Base-by-base conservation (phyloP, 2,888 invertebrate genomes). In the Synanthedon tipuliformis region DNA sequence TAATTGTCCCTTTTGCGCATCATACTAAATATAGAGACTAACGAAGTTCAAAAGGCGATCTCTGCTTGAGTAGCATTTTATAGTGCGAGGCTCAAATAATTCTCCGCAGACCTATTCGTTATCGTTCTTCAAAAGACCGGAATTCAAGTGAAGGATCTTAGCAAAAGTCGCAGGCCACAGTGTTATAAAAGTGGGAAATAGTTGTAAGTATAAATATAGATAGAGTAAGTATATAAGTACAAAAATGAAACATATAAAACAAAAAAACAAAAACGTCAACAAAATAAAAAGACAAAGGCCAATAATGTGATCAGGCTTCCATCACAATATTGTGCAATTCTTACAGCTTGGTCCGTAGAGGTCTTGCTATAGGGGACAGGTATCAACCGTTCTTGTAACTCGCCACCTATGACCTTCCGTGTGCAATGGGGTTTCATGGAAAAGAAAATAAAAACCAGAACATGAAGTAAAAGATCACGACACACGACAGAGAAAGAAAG, bases 311-410 rank as follows among this genome's bases (percentile, higher is more conserved):
- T 73, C 78, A 70, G 69, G 71, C 71, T 64, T 73, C 68, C 48
- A 23, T 8, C 41, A 50, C 18, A 54, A 61, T 73, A 66, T 69
- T 60, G 49, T 40, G 65, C 64, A 74, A 72, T 73, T 94, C 98
- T 98, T 98, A 98, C 98, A 96, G 97, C 97, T 95, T 98, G 98
- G 93, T 98, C 98, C 91, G 97, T 98, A 90, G 97, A 96, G 90
- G 96, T 97, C 95, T 97, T 97, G 96, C 97, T 97, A 95, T 97
- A 97, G 90, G 97, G 98, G 90, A 98, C 97, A 90, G 98, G 97
- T 90, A 98, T 97, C 94, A 98, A 95, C 91, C 97, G 96, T 92
- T 97, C 97, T 94, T 97, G 96, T 92, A 96, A 96, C 92, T 97
- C 97, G 91, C 98, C 98, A 94, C 97, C 97, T 95, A 98, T 98